Evolutionary conservation across 2,113 vertebrate genomes (phyloP).

Genomic region (Oncorhynchus keta): DNA sequence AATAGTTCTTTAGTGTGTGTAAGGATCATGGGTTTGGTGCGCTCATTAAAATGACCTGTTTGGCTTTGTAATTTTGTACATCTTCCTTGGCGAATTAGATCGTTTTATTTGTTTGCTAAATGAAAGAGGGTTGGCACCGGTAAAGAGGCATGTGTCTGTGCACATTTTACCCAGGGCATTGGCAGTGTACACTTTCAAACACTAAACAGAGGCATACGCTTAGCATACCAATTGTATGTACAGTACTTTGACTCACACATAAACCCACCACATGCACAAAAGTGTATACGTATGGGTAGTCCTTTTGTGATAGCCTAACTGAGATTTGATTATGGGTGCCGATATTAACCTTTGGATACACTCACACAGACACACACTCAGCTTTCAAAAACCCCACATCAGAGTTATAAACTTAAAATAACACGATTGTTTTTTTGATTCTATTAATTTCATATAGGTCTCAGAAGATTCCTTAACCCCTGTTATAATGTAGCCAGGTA

Average conservation of each 20-base stretch:
- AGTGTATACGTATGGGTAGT: background rate
- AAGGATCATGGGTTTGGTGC: background rate
- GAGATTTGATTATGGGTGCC: too few species aligned
- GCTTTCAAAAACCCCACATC: background rate
- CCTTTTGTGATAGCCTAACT: too few species aligned
- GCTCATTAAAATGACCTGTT: too few species aligned
- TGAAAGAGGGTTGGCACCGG: background rate
- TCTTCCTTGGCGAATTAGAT: background rate
- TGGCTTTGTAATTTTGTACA: too few species aligned
- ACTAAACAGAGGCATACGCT: background rate
- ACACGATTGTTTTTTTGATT: background rate
- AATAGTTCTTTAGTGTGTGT: background rate
- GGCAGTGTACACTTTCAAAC: background rate
- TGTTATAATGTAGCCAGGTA: background rate
- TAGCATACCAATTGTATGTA: background rate
- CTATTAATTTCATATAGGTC: background rate
- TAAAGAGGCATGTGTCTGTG: background rate
- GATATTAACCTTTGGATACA: too few species aligned
- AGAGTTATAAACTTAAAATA: background rate
- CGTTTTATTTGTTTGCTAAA: background rate
- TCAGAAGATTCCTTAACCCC: background rate
- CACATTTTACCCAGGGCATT: background rate
- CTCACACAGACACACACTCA: background rate
- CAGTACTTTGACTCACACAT: background rate
- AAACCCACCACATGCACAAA: background rate